These are phyloP conservation scores for Azorinus chamasolen DNA, from an alignment of 2,888 invertebrate species.

Conservation along the genomic window DNA sequence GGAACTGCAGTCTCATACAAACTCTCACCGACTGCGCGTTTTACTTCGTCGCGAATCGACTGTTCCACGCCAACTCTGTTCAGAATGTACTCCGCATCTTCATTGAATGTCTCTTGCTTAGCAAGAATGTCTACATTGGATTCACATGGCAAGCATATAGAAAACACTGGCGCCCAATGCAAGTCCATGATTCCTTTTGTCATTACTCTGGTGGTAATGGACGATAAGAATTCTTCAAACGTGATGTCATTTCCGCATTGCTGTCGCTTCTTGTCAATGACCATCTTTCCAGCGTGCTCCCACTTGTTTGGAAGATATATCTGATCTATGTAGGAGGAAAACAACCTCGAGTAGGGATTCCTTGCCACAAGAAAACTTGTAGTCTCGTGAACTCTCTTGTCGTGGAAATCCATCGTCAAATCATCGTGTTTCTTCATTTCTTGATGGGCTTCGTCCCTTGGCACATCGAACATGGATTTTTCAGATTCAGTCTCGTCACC, in stretches of 20 bases:
- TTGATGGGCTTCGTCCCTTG: conserved; percentile 47
- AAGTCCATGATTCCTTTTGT: conserved; percentile 15
- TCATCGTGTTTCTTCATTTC: conserved; percentile 30
- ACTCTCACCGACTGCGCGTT: conserved; percentile 21
- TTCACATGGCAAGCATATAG: conserved; percentile 47
- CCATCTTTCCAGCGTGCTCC: conserved; percentile 29
- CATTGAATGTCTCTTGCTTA: conserved; percentile 57
- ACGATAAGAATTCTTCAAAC: conserved; percentile 40
- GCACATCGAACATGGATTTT: conserved; percentile 33
- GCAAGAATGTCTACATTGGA: conserved; percentile 40
- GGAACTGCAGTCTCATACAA: conserved; percentile 16
- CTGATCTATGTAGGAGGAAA: conserved; percentile 57
- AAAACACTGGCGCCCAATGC: conserved; percentile 59
- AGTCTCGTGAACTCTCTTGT: conserved; percentile 28
- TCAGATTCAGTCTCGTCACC: background rate
- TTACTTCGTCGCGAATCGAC: conserved; percentile 22
- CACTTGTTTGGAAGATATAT: conserved; percentile 60
- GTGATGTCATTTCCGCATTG: conserved; percentile 50
- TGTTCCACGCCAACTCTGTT: conserved; percentile 41
- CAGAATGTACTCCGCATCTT: conserved; percentile 54
- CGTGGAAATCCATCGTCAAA: conserved; percentile 25
- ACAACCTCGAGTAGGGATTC: conserved; percentile 54
- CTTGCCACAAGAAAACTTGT: conserved; percentile 53
- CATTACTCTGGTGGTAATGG: conserved; percentile 18
- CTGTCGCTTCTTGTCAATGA: conserved; percentile 1